Percentiles rank a stretch among this genome's conserved stretches.
Evolutionary conservation across 2,113 vertebrate genomes (phyloP).

Genomic region (Lipotes vexillifer): DNA sequence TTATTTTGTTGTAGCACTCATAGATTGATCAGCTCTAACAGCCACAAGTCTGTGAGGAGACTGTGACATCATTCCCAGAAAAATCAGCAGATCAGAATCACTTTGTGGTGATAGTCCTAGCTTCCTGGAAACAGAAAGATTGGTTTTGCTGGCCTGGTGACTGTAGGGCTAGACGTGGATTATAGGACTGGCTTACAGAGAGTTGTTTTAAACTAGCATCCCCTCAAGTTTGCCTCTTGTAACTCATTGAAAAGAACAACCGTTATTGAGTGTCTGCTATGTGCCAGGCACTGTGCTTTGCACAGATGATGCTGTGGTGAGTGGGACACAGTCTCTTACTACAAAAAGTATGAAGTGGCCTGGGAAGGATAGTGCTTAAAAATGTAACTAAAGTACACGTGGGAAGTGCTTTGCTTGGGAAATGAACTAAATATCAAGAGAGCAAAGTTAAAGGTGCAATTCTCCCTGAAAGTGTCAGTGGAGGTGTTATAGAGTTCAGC

Average conservation of each 20-base stretch:
- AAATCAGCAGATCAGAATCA: slow-evolving; percentile 7
- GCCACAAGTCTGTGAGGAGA: not conserved
- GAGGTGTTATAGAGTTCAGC: not conserved
- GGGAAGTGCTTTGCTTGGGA: not conserved
- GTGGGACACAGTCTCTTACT: not conserved
- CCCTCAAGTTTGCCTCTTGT: not conserved
- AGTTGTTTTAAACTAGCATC: not conserved
- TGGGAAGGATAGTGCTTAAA: slow-evolving; percentile 1
- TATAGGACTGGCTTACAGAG: not conserved
- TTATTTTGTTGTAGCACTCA: slow-evolving; percentile 43
- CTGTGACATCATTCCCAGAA: slow-evolving; percentile 26
- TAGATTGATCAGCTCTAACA: slow-evolving; percentile 4
- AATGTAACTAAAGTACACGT: not conserved
- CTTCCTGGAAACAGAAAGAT: not conserved
- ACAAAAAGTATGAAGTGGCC: not conserved
- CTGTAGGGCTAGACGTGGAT: not conserved
- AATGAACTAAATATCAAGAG: not conserved
- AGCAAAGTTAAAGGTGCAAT: not conserved
- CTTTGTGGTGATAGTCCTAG: slow-evolving; percentile 2
- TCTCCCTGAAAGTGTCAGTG: not conserved
- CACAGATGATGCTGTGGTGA: not conserved
- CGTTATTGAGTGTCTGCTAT: not conserved
- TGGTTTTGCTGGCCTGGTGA: not conserved
- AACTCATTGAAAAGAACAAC: slow-evolving; percentile 10
- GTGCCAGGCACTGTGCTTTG: not conserved